Evolutionary conservation across 2,797 vertebrate species (phyloP), one percentile per base, ranked within the genome.

Genomic region (Acanthis flammea): DNA sequence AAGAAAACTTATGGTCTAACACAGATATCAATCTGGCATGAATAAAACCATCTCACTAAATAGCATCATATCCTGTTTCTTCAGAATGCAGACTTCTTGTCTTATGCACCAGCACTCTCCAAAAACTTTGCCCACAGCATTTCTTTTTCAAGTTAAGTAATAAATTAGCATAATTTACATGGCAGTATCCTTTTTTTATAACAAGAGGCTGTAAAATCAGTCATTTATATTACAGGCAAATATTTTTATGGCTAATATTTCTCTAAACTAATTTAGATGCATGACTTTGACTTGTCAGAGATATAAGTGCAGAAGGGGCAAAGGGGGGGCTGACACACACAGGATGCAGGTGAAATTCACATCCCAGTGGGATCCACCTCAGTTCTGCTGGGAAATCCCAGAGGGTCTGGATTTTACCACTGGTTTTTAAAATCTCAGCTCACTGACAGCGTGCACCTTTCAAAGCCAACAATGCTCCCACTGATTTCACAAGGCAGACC

Each of bases 201-300:
- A 88, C 61, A 73, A 48, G 30, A 79, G 79, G 30, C 25, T 91
- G 63, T 88, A 91, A 93, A 94, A 81, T 66, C n/a, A 51, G 80
- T 44, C 42, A 79, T 68, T 96, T 81, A 63, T 57, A 87, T 86
- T 82, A 94, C 50, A 74, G 50, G 86, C 18, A 78, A 95, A 92
- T 75, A 73, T 51, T 82, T 81, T 95, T 90, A 84, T 74, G 73
- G 95, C 66, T 95, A 95, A 65, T 95, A 95, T 94, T 97, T 96
- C 74, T 95, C 86, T 91, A 86, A 74, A 91, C 85, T 95, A 93
- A 89, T 90, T 94, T 90, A 94, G 90, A 91, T 92, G 72, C 77
- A 51, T 65, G 58, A 85, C 45, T 75, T 90, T 33, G 45, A 39
- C n/a, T 82, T 27, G 22, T 39, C 80, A 70, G 68, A 94, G 63